Conservation (phyloP, 2,113 vertebrate species). For the Ceyx margarethae region DNA sequence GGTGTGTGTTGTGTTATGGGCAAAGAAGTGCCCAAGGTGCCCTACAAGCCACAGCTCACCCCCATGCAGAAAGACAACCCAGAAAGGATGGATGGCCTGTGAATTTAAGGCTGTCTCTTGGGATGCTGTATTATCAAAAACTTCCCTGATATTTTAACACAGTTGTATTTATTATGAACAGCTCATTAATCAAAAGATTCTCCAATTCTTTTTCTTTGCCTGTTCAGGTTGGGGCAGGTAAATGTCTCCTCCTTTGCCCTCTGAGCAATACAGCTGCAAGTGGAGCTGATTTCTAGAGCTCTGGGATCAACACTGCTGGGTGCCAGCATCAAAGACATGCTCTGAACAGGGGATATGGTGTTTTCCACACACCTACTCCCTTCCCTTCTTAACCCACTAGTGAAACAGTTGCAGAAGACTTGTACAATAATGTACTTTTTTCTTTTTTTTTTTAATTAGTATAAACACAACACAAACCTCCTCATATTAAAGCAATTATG, state of each 20-base stretch:
- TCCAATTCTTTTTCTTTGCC: not conserved
- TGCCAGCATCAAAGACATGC: not conserved
- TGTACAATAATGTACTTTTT: rapidly evolving
- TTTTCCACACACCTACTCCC: not conserved
- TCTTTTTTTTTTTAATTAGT: not conserved
- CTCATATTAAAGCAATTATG: constrained; percentile 29
- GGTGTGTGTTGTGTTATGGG: rapidly evolving
- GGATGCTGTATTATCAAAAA: not conserved
- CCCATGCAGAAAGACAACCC: not conserved
- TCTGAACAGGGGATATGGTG: not conserved
- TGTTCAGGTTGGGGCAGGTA: rapidly evolving
- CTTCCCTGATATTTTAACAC: not conserved
- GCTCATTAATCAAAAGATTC: not conserved
- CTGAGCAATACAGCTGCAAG: not conserved
- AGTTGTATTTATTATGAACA: not conserved
- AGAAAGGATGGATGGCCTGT: not conserved
- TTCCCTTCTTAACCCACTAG: not conserved
- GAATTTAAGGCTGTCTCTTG: not conserved
- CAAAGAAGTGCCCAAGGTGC: not conserved
- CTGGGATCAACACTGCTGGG: not conserved
- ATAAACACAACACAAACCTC: not conserved
- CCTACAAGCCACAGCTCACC: not conserved
- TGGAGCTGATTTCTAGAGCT: not conserved
- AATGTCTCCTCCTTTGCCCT: not conserved
- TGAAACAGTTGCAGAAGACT: not conserved